Conservation (phyloP, 1,140 invertebrate genomes). For the Plodia interpunctella region DNA sequence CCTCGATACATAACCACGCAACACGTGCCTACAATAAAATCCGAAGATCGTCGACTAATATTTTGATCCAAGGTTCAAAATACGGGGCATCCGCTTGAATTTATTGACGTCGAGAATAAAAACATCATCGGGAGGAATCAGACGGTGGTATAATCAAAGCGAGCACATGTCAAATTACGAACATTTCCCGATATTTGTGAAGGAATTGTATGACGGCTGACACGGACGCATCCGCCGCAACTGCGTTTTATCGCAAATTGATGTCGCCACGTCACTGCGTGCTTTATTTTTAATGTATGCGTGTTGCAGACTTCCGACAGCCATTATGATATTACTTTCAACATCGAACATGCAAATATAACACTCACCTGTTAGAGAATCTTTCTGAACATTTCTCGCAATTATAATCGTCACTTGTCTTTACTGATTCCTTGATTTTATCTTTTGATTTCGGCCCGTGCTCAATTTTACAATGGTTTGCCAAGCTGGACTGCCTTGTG, state of each 20-base stretch:
- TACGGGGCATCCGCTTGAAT: conserved; percentile 48
- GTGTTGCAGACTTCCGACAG: conserved; percentile 19
- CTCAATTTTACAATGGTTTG: conserved; percentile 74
- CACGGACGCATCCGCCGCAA: conserved; percentile 51
- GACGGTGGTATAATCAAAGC: conserved; percentile 51
- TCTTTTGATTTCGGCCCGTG: conserved; percentile 42
- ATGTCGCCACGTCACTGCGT: conserved; percentile 32
- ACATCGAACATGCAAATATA: conserved; percentile 6
- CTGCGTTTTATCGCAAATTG: conserved; percentile 34
- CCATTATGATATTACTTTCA: conserved; percentile 22
- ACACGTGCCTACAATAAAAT: conserved; percentile 62
- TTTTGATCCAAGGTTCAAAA: conserved; percentile 51
- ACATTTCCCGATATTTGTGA: conserved; percentile 64
- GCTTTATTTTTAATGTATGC: conserved; percentile 39
- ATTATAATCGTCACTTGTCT: conserved; percentile 24
- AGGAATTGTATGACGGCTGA: conserved; percentile 60
- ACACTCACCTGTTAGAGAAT: conserved; percentile 40
- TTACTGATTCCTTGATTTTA: conserved; percentile 22
- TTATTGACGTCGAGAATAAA: conserved; percentile 53
- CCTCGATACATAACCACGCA: conserved; percentile 24
- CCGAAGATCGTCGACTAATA: conserved; percentile 38
- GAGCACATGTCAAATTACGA: conserved; percentile 56
- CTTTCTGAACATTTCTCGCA: conserved; percentile 46
- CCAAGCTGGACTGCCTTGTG: conserved; percentile 79
- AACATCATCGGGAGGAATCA: conserved; percentile 50